Evolutionary conservation across 2,797 vertebrate species (phyloP), one percentile per base, ranked within the genome.

Genomic region (Novumbra hubbsi): DNA sequence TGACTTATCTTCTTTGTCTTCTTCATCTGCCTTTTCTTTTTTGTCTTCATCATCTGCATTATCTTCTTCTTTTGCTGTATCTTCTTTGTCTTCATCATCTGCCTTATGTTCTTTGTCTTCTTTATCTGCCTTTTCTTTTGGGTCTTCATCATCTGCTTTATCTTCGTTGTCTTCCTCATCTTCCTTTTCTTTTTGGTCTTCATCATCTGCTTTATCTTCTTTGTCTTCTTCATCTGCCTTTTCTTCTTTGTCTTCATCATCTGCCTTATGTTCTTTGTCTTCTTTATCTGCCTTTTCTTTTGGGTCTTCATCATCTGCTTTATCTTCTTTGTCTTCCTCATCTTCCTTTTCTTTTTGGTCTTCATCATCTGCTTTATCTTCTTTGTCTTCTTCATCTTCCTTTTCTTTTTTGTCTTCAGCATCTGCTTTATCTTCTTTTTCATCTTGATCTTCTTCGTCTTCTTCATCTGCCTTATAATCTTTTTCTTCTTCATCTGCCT

Each of bases 161-260:
- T n/a, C n/a, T n/a, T n/a, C n/a, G n/a, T n/a, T n/a, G 79, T 76
- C 71, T 57, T 74, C 28, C 41, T 75, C 5, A 7, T 28, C 76
- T 50, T 62, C 1, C 32, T 78, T 69, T 0, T 41, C 67, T 72
- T 77, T n/a, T 62, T 82, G 71, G 45, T 45, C 1, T 8, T 2
- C 41, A 1, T 45, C 9, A 45, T 8, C 41, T 45, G 4, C 73
- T 73, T 48, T 19, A 63, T 84, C 77, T 0, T 71, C 70, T 27
- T 65, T 41, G 0, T 73, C 72, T 24, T 9, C 19, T 66, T 84
- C 78, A 0, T 72, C 69, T 27, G 63, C 49, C 0, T 73, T 70
- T 17, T 73, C 65, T 45, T 45, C 34, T 38, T 7, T 7, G 8
- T 38, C 5, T 38, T 0, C 34, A 4, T 38, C 8, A 38, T 38